Conservation (phyloP, 2,113 vertebrate species). For the Menidia beryllina region DNA sequence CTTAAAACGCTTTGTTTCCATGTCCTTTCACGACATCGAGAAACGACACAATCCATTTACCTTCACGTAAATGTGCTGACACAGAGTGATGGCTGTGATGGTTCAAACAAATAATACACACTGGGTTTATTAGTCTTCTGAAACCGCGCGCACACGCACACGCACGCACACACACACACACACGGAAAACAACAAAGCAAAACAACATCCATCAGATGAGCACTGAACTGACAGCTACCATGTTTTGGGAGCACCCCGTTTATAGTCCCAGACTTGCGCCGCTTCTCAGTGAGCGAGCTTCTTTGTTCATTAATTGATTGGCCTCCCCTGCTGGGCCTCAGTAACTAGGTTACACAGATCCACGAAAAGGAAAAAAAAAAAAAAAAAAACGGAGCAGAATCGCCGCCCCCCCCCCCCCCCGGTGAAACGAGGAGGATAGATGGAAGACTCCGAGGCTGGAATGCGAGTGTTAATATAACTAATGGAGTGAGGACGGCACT, state of each 20-base stretch:
- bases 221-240: slow-evolving; percentile 63
- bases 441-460: slow-evolving; percentile 58
- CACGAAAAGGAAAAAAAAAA: slow-evolving; percentile 49
- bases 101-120: slow-evolving; percentile 43
- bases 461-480: slow-evolving; percentile 78
- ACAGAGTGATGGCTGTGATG: slow-evolving; percentile 8
- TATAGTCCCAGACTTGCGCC: slow-evolving; percentile 67
- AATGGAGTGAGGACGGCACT: slow-evolving; percentile 76
- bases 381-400: slow-evolving; percentile 43
- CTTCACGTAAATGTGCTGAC: neutral
- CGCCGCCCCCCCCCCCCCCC: slow-evolving; percentile 25
- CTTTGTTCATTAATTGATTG: slow-evolving; percentile 85
- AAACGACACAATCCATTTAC: slow-evolving; percentile 31
- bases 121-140: slow-evolving; percentile 18
- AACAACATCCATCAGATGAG: slow-evolving; percentile 74
- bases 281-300: slow-evolving; percentile 71
- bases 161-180: slow-evolving; percentile 6
- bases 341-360: slow-evolving; percentile 81
- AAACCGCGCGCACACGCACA: slow-evolving; percentile 10
- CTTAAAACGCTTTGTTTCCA: neutral
- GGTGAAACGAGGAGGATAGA: slow-evolving; percentile 64
- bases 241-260: slow-evolving; percentile 71
- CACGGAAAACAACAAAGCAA: slow-evolving; percentile 56
- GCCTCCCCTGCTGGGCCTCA: slow-evolving; percentile 77
- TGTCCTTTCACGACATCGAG: neutral